Percentiles rank a stretch among this genome's conserved stretches.
Evolutionary conservation across 2,113 vertebrate species (phyloP).

Genomic region (Chaenocephalus aceratus): DNA sequence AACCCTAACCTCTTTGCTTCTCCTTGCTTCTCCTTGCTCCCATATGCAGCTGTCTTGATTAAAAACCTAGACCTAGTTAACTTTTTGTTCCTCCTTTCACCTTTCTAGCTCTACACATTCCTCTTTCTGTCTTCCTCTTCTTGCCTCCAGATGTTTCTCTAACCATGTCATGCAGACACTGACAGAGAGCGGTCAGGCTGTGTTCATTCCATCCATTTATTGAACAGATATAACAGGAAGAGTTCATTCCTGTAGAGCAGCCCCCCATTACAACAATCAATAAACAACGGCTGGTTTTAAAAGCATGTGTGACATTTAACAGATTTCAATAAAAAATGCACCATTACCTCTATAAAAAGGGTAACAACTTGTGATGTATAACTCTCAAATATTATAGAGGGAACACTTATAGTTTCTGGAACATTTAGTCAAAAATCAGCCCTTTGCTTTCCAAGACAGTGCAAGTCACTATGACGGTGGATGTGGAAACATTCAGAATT

Average conservation of each 20-base stretch:
- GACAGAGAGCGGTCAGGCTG: conserved; percentile 41
- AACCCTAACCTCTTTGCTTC: conserved; percentile 39
- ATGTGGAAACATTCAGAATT: conserved; percentile 46
- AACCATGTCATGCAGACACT: conserved; percentile 43
- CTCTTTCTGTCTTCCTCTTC: conserved; percentile 42
- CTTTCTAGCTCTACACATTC: conserved; percentile 41
- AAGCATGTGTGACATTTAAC: conserved; percentile 52
- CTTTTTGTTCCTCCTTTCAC: conserved; percentile 26
- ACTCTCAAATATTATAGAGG: conserved; percentile 17
- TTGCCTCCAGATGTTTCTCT: conserved; percentile 70
- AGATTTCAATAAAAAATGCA: conserved; percentile 54
- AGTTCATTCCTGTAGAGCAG: conserved; percentile 51
- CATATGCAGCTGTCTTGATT: conserved; percentile 62
- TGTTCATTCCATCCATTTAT: conserved; percentile 68
- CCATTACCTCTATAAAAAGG: conserved; percentile 44
- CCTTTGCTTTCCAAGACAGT: conserved; percentile 29
- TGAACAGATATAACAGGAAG: conserved; percentile 70
- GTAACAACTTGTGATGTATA: conserved; percentile 14
- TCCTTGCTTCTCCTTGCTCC: conserved; percentile 35
- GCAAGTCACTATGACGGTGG: conserved; percentile 6
- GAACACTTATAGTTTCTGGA: conserved; percentile 12
- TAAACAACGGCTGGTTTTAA: conserved; percentile 54
- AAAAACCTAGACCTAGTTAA: conserved; percentile 45
- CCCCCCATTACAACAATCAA: conserved; percentile 55
- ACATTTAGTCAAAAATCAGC: conserved; percentile 21